Evolutionary conservation across 2,797 vertebrate genomes (phyloP), one percentile per base, ranked within the genome.

Genomic region (Fundulus diaphanus): DNA sequence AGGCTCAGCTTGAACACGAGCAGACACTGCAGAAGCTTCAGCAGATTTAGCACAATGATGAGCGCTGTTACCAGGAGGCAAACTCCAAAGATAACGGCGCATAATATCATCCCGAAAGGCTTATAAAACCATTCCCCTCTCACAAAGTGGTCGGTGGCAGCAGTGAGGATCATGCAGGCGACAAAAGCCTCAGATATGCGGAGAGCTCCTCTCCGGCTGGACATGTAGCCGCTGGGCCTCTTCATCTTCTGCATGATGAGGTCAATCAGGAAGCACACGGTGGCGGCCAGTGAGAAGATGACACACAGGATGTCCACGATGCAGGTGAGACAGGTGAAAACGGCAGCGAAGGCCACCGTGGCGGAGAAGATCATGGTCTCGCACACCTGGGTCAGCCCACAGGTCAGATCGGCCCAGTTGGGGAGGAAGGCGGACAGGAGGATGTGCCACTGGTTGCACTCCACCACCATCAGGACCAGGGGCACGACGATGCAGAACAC

Each of bases 31-130:
- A 68, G 16, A 20, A 68, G 42, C 52, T 57, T 68, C 40, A 76
- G 44, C 74, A 76, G 67, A 49, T 51, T 61, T 44, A 76, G 33
- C 37, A 70, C 9, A 12, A 63, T 42, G 74, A 70, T 49, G 66
- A 37, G 31, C 27, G 37, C 44, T 6, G 56, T 76, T 33, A 63
- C 27, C 35, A 51, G 42, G 18, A 76, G 56, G 42, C 68, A 61
- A 52, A 65, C 48, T 46, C 7, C 69, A 37, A 71, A 71, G n/a
- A 66, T 13, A 8, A 65, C 5, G n/a, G 24, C 1, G 48, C 69
- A 46, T 12, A 24, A 46, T 22, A 27, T 37, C 37, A 44, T 66
- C 48, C 49, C 35, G 24, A 35, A 35, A 15, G 59, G 49, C 16
- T 56, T 72, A 33, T 46, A 77, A 20, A 51, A 44, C 68, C 68